These are phyloP conservation scores for Enhydra lutris DNA, from an alignment of 2,113 vertebrate genomes.

Conservation along the genomic window DNA sequence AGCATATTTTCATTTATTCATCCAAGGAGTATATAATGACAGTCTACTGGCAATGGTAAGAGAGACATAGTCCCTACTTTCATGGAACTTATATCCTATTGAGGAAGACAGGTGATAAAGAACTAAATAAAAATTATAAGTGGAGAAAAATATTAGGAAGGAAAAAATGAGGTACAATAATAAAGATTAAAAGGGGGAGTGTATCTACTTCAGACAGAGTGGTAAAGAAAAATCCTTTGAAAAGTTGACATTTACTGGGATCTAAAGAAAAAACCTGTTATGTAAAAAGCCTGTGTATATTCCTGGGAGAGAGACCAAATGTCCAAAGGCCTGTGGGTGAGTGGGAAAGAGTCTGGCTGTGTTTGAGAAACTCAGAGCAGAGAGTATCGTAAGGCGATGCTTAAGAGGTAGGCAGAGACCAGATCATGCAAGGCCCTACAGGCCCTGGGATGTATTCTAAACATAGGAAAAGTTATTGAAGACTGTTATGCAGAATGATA, in stretches of 20 bases:
- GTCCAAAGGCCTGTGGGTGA: neutral
- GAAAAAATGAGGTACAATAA: neutral
- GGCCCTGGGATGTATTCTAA: neutral
- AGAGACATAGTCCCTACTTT: neutral
- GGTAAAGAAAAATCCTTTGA: neutral
- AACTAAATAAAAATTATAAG: neutral
- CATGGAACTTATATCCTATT: neutral
- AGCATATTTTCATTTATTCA: neutral
- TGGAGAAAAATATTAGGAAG: neutral
- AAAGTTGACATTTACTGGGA: neutral
- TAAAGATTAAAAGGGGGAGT: neutral
- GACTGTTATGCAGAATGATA: neutral
- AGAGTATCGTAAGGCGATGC: neutral
- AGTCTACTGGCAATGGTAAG: neutral
- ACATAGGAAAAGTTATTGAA: neutral
- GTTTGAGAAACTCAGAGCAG: neutral
- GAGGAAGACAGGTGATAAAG: neutral
- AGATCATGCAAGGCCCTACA: neutral
- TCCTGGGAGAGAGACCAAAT: neutral
- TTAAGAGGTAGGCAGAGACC: neutral
- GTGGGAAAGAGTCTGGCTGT: neutral
- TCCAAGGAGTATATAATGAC: neutral
- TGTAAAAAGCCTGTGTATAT: neutral
- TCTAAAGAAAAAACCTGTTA: neutral
- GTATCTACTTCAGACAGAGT: neutral